Conservation (phyloP, 2,797 vertebrate species). For the Urophycis tenuis region DNA sequence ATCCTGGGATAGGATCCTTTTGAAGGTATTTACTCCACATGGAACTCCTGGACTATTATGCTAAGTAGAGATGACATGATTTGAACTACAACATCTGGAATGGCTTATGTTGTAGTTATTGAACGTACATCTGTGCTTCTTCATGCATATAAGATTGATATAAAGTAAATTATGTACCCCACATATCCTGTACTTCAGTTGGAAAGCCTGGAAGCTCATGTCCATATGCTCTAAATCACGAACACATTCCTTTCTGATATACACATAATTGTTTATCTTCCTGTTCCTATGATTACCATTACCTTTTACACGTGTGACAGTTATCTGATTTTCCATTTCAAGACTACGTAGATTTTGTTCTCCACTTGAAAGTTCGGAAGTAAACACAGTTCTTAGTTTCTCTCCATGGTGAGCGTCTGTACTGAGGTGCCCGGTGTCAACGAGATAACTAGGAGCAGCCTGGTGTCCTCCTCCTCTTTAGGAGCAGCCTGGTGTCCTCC, state of each 20-base stretch:
- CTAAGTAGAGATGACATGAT: slow-evolving; percentile 67
- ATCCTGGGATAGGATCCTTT: slow-evolving; percentile 57
- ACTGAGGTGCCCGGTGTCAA: no score
- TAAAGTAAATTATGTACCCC: slow-evolving; percentile 58
- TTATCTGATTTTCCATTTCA: slow-evolving; percentile 35
- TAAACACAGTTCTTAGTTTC: slow-evolving; percentile 34
- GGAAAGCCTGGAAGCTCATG: slow-evolving; percentile 62
- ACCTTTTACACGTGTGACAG: slow-evolving; percentile 48
- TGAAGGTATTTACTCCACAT: slow-evolving; percentile 59
- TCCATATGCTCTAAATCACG: slow-evolving; percentile 57
- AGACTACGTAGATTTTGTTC: slow-evolving; percentile 30
- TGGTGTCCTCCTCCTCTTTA: no score
- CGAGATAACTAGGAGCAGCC: no score
- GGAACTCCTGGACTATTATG: slow-evolving; percentile 52
- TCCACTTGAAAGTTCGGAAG: slow-evolving; percentile 32
- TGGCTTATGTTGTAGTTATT: slow-evolving; percentile 57
- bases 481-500: no score
- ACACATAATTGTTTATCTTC: slow-evolving; percentile 47
- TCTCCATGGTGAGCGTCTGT: no score
- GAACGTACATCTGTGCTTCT: slow-evolving; percentile 47
- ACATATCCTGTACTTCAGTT: slow-evolving; percentile 53
- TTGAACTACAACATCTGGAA: slow-evolving; percentile 66
- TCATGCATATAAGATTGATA: slow-evolving; percentile 52
- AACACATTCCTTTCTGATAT: slow-evolving; percentile 47
- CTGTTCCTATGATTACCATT: slow-evolving; percentile 54